Conservation (phyloP, 2,888 invertebrate species). For the Eurytoma adleriae region DNA sequence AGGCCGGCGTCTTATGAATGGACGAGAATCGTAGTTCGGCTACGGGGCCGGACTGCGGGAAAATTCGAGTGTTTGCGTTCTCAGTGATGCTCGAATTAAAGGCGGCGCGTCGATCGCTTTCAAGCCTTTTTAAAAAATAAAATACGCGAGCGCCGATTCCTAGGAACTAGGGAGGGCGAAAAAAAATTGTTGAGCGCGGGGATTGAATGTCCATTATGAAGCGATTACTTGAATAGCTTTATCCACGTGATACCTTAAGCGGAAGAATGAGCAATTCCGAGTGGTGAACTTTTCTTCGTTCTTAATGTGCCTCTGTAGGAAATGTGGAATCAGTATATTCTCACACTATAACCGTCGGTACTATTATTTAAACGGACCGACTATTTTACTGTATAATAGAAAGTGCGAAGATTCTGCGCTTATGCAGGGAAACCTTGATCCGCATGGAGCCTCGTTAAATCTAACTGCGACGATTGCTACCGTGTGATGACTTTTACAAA, state of each 20-base stretch:
- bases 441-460: too few relatives aligned
- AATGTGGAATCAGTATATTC: neutral
- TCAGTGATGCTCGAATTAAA: conserved; percentile 48
- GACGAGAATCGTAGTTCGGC: conserved; percentile 9
- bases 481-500: too few relatives aligned
- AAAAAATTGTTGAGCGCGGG: neutral
- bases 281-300: too few relatives aligned
- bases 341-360: neutral
- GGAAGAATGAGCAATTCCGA: neutral
- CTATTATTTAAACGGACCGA: too few relatives aligned
- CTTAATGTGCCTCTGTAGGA: too few relatives aligned
- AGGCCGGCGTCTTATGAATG: neutral
- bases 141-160: neutral
- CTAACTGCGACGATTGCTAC: too few relatives aligned
- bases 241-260: neutral
- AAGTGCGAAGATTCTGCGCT: too few relatives aligned
- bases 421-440: too few relatives aligned
- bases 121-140: conserved; percentile 37
- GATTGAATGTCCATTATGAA: conserved; percentile 26
- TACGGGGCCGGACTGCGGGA: conserved; percentile 38
- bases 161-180: neutral
- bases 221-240: conserved; percentile 17
- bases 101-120: conserved; percentile 19
- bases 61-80: conserved; percentile 55
- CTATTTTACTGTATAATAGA: too few relatives aligned